Percentiles rank a stretch among this genome's conserved stretches.
phyloP scores from a whole-genome alignment of 2,888 invertebrate species.

The Alsophila aescularia region DNA sequence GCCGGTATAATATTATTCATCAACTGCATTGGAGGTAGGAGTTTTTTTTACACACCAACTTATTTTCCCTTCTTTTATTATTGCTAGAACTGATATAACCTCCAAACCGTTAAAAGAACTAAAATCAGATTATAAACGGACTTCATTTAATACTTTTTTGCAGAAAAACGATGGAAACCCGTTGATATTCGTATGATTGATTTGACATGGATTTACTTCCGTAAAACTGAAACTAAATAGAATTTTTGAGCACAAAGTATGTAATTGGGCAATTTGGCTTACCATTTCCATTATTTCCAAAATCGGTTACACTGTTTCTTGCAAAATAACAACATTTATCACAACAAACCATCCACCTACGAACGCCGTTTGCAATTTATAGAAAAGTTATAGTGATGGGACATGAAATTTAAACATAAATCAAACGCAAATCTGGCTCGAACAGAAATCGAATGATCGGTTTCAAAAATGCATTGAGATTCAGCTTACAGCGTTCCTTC shows the following conservation, averaged over 20 bases:
- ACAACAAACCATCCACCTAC: constrained; percentile 75
- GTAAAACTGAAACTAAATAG: not conserved
- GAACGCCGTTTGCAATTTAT: constrained; percentile 64
- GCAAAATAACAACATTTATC: constrained; percentile 60
- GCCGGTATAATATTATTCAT: too few species aligned
- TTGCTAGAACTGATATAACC: not conserved
- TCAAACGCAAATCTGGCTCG: too few species aligned
- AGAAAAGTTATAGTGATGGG: constrained; percentile 45
- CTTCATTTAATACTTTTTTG: not conserved
- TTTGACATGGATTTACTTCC: constrained; percentile 3
- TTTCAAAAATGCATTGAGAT: too few species aligned
- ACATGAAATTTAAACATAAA: too few species aligned
- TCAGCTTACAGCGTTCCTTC: too few species aligned
- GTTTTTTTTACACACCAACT: not conserved
- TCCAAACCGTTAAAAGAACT: not conserved
- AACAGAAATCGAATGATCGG: too few species aligned
- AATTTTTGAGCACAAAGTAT: not conserved
- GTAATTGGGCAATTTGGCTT: constrained; percentile 35
- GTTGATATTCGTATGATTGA: not conserved
- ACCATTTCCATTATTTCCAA: constrained; percentile 61
- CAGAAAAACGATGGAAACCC: constrained; percentile 3
- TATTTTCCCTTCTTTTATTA: not conserved
- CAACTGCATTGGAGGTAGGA: constrained; percentile 32
- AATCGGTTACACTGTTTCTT: constrained; percentile 55
- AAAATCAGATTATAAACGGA: not conserved